Conservation (phyloP, 2,113 vertebrate genomes). For the Crotalus viridis region DNA sequence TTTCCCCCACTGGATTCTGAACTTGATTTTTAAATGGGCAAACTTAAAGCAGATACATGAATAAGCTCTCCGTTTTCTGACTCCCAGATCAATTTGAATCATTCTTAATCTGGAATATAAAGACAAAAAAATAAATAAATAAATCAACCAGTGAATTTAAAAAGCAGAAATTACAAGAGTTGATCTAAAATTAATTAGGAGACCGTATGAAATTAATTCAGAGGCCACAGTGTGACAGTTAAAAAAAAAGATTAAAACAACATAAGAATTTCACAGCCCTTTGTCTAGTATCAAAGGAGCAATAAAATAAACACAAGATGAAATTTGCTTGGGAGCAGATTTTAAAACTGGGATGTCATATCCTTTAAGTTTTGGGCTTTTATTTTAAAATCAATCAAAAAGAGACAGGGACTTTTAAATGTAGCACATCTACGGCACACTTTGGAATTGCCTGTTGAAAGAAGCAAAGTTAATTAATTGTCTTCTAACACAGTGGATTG, state of each 20-base stretch:
- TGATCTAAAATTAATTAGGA: background rate
- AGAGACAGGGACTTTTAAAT: background rate
- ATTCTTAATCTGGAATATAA: background rate
- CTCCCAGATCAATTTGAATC: background rate
- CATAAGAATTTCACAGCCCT: background rate
- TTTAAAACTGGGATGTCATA: background rate
- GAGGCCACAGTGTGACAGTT: background rate
- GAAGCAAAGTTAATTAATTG: background rate
- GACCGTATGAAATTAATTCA: background rate
- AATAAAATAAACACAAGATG: background rate
- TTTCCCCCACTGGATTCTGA: background rate
- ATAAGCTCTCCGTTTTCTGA: background rate
- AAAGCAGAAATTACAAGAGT: background rate
- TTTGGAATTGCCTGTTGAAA: background rate
- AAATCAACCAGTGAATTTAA: background rate
- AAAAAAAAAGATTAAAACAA: background rate
- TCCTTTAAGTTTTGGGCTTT: background rate
- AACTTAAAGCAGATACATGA: background rate
- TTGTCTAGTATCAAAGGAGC: background rate
- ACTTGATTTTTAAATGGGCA: background rate
- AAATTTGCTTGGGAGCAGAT: background rate
- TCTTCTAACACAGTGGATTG: background rate
- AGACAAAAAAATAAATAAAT: background rate
- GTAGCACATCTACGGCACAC: background rate
- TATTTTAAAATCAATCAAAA: background rate